Percentiles rank a stretch among this genome's conserved stretches.
phyloP scores from a whole-genome alignment of 2,797 vertebrate species.

The Gallinago solitaria region DNA sequence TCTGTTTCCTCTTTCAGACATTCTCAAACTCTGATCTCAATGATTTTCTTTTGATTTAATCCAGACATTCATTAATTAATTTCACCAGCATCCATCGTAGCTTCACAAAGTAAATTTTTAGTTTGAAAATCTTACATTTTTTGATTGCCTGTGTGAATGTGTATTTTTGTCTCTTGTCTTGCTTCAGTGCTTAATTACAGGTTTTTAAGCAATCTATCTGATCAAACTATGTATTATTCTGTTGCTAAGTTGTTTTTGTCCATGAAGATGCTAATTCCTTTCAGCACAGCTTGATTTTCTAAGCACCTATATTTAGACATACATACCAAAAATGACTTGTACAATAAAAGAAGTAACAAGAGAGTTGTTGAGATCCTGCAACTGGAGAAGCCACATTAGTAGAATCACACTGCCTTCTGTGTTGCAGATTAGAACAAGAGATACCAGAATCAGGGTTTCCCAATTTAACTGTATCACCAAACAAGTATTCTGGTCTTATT shows the following conservation, averaged over 20 bases:
- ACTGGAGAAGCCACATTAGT: not conserved
- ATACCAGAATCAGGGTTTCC: not conserved
- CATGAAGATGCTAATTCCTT: not conserved
- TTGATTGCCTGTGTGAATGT: not conserved
- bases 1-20: not conserved
- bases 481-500: not conserved
- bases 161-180: not conserved
- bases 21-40: not conserved
- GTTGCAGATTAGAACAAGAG: not conserved
- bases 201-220: not conserved
- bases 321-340: not conserved
- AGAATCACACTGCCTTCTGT: not conserved
- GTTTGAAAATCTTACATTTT: not conserved
- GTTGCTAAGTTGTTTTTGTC: not conserved
- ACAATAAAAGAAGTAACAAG: not conserved
- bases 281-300: not conserved
- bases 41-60: not conserved
- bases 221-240: not conserved
- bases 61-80: not conserved
- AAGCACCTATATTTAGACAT: not conserved
- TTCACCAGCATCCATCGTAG: not conserved
- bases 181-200: not conserved
- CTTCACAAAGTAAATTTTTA: not conserved
- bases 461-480: not conserved
- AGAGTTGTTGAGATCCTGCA: not conserved